A percentile compares a stretch with the other conserved stretches of the same genome.
These are phyloP conservation scores for Apeltes quadracus DNA, from an alignment of 2,113 vertebrate genomes.

Conservation along the genomic window DNA sequence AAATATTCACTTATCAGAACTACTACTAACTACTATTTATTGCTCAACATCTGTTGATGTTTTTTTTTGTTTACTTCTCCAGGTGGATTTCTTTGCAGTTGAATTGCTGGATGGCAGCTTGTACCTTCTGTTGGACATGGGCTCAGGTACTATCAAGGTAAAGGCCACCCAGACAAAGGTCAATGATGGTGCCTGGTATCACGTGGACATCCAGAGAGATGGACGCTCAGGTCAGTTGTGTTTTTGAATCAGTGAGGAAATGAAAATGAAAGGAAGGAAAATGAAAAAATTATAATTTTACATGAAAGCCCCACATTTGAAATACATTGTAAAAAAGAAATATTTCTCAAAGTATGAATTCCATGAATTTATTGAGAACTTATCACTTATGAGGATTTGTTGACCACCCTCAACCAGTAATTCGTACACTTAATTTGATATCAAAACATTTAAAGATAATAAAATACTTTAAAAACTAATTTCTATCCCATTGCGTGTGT, in stretches of 20 bases:
- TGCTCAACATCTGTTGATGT: not conserved
- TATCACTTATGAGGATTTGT: not conserved
- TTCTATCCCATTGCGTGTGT: not conserved
- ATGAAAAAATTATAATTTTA: not conserved
- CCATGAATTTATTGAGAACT: not conserved
- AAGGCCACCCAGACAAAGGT: slow-evolving; percentile 98
- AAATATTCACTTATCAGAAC: not conserved
- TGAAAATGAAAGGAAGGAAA: no score
- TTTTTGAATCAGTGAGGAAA: not conserved
- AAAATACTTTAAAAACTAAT: not conserved
- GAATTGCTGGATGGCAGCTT: slow-evolving; percentile 96
- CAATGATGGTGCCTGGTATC: slow-evolving; percentile 98
- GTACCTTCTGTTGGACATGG: slow-evolving; percentile 96
- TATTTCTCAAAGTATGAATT: not conserved
- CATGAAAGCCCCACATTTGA: not conserved
- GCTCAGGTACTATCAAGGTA: slow-evolving; percentile 98
- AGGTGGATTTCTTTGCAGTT: slow-evolving; percentile 98
- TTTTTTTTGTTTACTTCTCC: slow-evolving; percentile 9
- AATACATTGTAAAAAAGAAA: not conserved
- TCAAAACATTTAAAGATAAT: not conserved
- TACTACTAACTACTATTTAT: not conserved
- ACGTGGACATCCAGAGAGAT: slow-evolving; percentile 97
- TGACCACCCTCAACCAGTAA: not conserved
- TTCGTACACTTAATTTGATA: not conserved
- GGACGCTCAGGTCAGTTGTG: slow-evolving; percentile 90